These are phyloP conservation scores for Muscicapa adusta DNA, from an alignment of 2,113 vertebrate genomes.

Conservation along the genomic window DNA sequence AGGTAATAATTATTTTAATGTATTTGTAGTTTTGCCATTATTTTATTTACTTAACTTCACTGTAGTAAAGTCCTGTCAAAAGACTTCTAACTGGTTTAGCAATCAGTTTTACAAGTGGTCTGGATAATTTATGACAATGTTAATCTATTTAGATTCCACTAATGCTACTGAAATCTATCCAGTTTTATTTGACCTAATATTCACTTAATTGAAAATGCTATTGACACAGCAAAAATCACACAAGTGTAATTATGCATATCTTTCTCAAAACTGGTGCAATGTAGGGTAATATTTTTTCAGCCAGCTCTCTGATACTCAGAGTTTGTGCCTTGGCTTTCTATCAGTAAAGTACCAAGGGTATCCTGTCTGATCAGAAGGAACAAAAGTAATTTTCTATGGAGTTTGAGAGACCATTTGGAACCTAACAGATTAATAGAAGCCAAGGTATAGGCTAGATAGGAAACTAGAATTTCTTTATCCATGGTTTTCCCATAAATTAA, in stretches of 20 bases:
- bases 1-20: not conserved
- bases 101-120: not conserved
- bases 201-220: not conserved
- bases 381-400: not conserved
- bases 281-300: not conserved
- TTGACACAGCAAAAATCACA: not conserved
- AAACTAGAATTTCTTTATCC: not conserved
- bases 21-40: not conserved
- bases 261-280: not conserved
- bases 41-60: not conserved
- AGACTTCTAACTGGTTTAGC: not conserved
- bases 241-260: not conserved
- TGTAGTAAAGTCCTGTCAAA: not conserved
- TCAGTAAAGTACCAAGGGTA: not conserved
- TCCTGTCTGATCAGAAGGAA: not conserved
- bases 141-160: not conserved
- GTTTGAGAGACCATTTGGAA: not conserved
- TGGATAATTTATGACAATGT: not conserved
- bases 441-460: not conserved
- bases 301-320: not conserved
- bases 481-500: not conserved
- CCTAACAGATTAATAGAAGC: not conserved
- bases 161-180: not conserved
- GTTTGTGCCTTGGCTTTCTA: not conserved
- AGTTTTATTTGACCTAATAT: not conserved